Base-by-base conservation (phyloP, 2,797 vertebrate species). In the Bufotes viridis region DNA sequence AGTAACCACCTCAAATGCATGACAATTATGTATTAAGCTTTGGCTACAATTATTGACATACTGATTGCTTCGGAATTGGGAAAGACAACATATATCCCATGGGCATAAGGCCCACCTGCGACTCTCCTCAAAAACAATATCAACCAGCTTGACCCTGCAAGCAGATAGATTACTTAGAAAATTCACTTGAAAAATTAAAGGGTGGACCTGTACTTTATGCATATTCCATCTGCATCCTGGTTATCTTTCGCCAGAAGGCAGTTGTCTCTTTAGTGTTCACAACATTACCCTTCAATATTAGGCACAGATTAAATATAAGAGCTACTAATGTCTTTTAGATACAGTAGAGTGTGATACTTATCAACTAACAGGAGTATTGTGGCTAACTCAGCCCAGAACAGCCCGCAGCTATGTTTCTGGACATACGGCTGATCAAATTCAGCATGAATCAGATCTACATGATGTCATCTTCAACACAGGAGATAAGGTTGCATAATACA, bases 371-470 rank as follows among this genome's bases (percentile, higher is more conserved):
- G 12, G 13, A 76, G 79, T 20, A 51, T 4, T 78, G 72, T 51
- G 53, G 60, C 63, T 82, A 67, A 74, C 22, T 18, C 13, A 63
- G 49, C 79, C 78, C 69, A 60, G 22, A 15, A 55, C 49, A 65
- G 78, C 78, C 86, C 72, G n/a, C 22, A n/a, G 87, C 74, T 55
- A 87, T 83, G 78, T 51, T 67, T 78, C 84, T 78, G 61, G 79
- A 82, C 76, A 61, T 81, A 72, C 65, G 83, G 83, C 69, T 76
- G 84, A 78, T 83, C 65, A 79, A 26, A 51, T 81, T 55, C n/a
- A 60, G 55, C 79, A 26, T 86, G 88, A 76, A 89, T 86, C 70
- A 89, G 70, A 81, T 76, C 78, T 86, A 82, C 79, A 86, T 89
- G 88, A 89, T 82, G 84, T 89, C 70, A 86, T 82, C 34, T 75